These are phyloP conservation scores for Dendrolimus punctatus DNA, from an alignment of 1,140 invertebrate species.

Conservation along the genomic window DNA sequence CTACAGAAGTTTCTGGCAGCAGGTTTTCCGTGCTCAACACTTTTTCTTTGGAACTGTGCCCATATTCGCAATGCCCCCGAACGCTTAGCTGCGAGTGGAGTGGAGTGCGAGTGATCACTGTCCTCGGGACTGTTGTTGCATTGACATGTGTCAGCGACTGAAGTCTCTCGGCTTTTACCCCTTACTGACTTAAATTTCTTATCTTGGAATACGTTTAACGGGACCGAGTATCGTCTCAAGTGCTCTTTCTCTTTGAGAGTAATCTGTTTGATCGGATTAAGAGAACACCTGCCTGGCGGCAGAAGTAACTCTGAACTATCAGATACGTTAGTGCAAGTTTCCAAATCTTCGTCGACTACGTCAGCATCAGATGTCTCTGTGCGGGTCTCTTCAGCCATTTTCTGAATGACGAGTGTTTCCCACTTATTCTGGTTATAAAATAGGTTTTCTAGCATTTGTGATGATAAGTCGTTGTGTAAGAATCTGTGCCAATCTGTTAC, in stretches of 20 bases:
- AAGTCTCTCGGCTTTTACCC: conserved; percentile 22
- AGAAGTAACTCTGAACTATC: conserved; percentile 51
- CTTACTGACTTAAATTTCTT: conserved; percentile 22
- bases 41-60: conserved; percentile 16
- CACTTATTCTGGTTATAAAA: conserved; percentile 81
- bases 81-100: conserved; percentile 40
- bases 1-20: conserved; percentile 77
- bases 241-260: conserved; percentile 38
- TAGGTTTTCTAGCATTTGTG: conserved; percentile 81
- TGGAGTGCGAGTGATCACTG: conserved; percentile 36
- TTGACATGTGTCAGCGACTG: conserved; percentile 14
- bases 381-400: conserved; percentile 73
- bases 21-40: conserved; percentile 77
- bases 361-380: conserved; percentile 76
- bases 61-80: conserved; percentile 22
- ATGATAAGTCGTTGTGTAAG: conserved; percentile 80
- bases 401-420: conserved; percentile 75
- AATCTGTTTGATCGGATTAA: conserved; percentile 29
- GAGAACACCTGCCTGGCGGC: conserved; percentile 35
- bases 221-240: conserved; percentile 46
- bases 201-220: conserved; percentile 50
- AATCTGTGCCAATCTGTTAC: conserved; percentile 90
- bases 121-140: conserved; percentile 17
- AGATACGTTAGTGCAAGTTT: conserved; percentile 50
- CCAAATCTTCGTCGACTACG: conserved; percentile 65